Conservation (phyloP, 2,113 vertebrate species). For the Sander vitreus region DNA sequence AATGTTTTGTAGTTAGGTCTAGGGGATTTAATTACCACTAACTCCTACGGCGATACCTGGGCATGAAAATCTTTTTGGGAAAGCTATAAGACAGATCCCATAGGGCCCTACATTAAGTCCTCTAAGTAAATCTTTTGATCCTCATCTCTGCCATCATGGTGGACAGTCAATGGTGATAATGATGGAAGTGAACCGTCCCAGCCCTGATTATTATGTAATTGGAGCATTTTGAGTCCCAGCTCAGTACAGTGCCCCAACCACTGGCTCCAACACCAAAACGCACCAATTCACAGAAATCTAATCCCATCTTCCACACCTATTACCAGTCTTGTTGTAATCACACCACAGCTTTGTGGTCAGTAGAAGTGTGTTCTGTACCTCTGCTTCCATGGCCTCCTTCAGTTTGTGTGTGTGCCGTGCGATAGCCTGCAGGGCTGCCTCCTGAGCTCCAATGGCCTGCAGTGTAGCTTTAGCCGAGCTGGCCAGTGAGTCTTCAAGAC, state of each 20-base stretch:
- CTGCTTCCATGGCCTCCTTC: conserved; percentile 93
- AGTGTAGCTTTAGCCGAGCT: conserved; percentile 87
- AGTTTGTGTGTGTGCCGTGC: conserved; percentile 86
- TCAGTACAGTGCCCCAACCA: not conserved
- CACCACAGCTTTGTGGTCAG: not conserved
- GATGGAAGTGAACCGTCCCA: not conserved
- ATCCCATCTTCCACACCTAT: not conserved
- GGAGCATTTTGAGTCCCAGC: not conserved
- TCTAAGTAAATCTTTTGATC: too few relatives aligned
- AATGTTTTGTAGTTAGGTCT: not conserved
- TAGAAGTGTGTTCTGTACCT: conserved; percentile 79
- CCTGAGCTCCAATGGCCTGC: conserved; percentile 91
- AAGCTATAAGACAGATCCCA: too few relatives aligned
- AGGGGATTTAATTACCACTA: not conserved
- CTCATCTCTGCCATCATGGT: not conserved
- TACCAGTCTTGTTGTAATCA: not conserved
- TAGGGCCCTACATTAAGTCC: too few relatives aligned
- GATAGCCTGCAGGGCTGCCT: conserved; percentile 91
- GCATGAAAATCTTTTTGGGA: not conserved
- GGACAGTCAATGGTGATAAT: not conserved
- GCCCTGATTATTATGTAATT: not conserved
- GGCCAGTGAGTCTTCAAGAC: conserved; percentile 88
- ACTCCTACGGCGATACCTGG: not conserved
- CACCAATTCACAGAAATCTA: not conserved
- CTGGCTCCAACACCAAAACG: not conserved